Percentiles rank a stretch among this genome's conserved stretches.
phyloP scores from a whole-genome alignment of 2,888 invertebrate genomes.

The Blastobasis adustella region DNA sequence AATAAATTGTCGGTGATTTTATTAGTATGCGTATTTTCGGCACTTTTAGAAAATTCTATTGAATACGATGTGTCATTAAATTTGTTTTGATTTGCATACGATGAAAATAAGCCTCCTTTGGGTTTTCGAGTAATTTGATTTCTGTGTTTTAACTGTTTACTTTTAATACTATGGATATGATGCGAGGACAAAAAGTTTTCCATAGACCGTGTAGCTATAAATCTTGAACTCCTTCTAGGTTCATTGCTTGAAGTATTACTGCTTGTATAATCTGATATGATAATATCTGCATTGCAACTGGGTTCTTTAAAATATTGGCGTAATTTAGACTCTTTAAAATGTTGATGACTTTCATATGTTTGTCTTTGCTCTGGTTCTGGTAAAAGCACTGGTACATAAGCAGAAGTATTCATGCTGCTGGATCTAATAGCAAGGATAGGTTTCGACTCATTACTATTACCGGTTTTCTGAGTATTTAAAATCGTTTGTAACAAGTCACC shows the following conservation, averaged over 20 bases:
- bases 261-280: constrained; percentile 10
- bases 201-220: constrained; percentile 32
- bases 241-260: neutral
- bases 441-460: neutral
- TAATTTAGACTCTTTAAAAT: constrained; percentile 11
- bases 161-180: constrained; percentile 7
- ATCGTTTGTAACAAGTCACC: constrained; percentile 48
- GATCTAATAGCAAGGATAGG: too few relatives aligned
- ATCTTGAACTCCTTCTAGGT: constrained; percentile 2
- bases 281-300: constrained; percentile 4
- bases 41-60: constrained; percentile 27
- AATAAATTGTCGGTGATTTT: neutral
- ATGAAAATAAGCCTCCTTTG: too few relatives aligned
- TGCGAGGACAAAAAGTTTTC: constrained; percentile 26
- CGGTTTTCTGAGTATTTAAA: constrained; percentile 22
- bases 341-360: constrained; percentile 40
- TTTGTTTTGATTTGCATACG: neutral
- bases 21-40: neutral
- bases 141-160: neutral
- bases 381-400: neutral
- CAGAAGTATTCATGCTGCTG: too few relatives aligned
- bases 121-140: too few relatives aligned
- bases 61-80: constrained; percentile 21
- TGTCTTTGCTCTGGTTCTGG: constrained; percentile 11
- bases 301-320: constrained; percentile 5